Evolutionary conservation across 2,113 vertebrate species (phyloP), one percentile per base, ranked within the genome.

Genomic region (Bubo scandiacus): DNA sequence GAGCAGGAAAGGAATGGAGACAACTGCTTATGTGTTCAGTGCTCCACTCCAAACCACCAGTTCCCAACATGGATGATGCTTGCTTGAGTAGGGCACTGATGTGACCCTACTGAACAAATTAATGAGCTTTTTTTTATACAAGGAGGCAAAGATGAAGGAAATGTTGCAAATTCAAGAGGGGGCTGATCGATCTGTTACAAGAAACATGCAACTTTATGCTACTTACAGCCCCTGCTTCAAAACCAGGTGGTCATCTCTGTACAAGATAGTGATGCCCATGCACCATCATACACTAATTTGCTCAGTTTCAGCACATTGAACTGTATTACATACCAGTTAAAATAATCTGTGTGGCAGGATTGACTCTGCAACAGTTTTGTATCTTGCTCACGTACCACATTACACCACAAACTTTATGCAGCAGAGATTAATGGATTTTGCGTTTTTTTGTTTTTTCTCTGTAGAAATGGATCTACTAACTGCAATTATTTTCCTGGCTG

Each of bases 391-490:
- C 25, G 2, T 22, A 40, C 0, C 7, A 52, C 8, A 26, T n/a
- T 20, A 11, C 34, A 61, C 5, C 54, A 58, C 21, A 29, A 67
- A 42, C 5, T 58, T 10, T 42, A 12, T 58, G 27, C 8, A 52
- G 52, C 12, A 52, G 9, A 79, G 13, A 54, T 52, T 94, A 65
- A 92, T 7, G 4, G 10, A 32, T 71, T 74, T 61, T 0, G 29
- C 11, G 2, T 0, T 3, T 7, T 47, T 36, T 51, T 54, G 2
- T 6, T 88, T 58, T 55, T 71, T 25, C 40, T 25, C 19, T 57
- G 6, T 22, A 97, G 96, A 66, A 63, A 97, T 97, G 96, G 43
- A 57, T 49, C 65, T 81, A 18, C 52, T 89, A 18, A 42, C 49
- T 65, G 52, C 77, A 84, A 11, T 91, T 8, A 0, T 96, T 55